Evolutionary conservation across 2,888 invertebrate species (phyloP).

Genomic region (Drosophila imparisetae): DNA sequence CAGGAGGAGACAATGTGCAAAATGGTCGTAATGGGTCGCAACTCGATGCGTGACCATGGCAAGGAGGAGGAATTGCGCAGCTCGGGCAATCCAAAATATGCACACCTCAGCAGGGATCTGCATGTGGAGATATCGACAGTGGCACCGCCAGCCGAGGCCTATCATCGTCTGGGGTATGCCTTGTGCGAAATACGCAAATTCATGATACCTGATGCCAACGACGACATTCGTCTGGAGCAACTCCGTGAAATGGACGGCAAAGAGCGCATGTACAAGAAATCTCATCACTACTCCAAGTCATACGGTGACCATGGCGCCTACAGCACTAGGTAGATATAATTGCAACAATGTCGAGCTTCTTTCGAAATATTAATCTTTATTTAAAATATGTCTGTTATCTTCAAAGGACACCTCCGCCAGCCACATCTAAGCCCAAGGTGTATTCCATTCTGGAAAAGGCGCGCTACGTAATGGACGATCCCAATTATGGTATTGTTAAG

Average conservation of each 20-base stretch:
- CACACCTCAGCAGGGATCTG: slow-evolving; percentile 94
- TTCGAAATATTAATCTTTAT: neutral
- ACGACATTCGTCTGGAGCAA: slow-evolving; percentile 83
- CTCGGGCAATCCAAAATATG: slow-evolving; percentile 95
- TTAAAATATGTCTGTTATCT: slow-evolving; percentile 6
- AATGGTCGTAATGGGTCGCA: slow-evolving; percentile 96
- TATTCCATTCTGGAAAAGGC: slow-evolving; percentile 93
- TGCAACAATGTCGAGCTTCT: neutral
- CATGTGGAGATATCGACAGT: slow-evolving; percentile 97
- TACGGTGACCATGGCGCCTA: slow-evolving; percentile 80
- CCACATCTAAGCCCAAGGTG: slow-evolving; percentile 90
- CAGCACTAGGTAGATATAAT: slow-evolving; percentile 70
- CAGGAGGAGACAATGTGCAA: slow-evolving; percentile 98
- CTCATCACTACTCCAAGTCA: slow-evolving; percentile 81
- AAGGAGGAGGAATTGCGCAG: slow-evolving; percentile 96
- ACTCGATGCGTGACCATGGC: slow-evolving; percentile 96
- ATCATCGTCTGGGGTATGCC: slow-evolving; percentile 93
- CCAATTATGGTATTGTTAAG: slow-evolving; percentile 87
- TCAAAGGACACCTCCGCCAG: slow-evolving; percentile 82
- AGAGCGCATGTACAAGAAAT: slow-evolving; percentile 83
- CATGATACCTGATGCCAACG: slow-evolving; percentile 89
- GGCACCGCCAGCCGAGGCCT: slow-evolving; percentile 95
- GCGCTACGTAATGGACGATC: slow-evolving; percentile 91
- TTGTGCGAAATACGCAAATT: slow-evolving; percentile 92
- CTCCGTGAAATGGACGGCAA: slow-evolving; percentile 83